Conservation (phyloP, 2,113 vertebrate species). For the Strix aluco region DNA sequence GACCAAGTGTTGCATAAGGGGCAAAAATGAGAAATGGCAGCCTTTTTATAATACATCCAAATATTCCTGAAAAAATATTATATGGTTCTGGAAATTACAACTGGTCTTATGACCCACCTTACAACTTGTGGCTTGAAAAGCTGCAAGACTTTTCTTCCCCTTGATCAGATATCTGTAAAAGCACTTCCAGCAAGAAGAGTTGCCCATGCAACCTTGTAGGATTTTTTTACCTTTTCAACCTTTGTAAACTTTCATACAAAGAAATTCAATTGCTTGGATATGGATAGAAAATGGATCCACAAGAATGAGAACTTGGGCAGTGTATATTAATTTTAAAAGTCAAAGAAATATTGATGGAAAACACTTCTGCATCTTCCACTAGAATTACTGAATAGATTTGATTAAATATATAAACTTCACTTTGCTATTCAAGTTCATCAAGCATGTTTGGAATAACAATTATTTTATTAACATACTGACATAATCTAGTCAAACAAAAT, state of each 20-base stretch:
- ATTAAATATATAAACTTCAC: conserved; percentile 49
- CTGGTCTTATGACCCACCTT: not conserved
- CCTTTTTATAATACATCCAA: not conserved
- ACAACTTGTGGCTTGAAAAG: not conserved
- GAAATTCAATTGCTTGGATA: not conserved
- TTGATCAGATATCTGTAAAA: not conserved
- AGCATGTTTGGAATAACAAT: conserved; percentile 59
- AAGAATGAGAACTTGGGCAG: not conserved
- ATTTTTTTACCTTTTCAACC: not conserved
- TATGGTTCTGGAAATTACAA: not conserved
- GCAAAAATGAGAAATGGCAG: not conserved
- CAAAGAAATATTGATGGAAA: conserved; percentile 44
- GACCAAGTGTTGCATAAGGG: not conserved
- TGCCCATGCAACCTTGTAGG: not conserved
- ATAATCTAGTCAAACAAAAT: conserved; percentile 59
- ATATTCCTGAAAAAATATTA: not conserved
- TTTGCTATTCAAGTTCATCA: conserved; percentile 52
- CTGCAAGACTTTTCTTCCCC: not conserved
- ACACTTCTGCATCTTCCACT: conserved; percentile 48
- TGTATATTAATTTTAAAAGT: conserved; percentile 38
- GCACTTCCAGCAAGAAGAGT: not conserved
- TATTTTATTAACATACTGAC: conserved; percentile 52
- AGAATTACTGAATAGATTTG: conserved; percentile 53
- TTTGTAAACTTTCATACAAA: not conserved
- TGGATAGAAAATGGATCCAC: not conserved